Conservation (phyloP, 2,797 vertebrate genomes). For the Neopelma chrysocephalum region DNA sequence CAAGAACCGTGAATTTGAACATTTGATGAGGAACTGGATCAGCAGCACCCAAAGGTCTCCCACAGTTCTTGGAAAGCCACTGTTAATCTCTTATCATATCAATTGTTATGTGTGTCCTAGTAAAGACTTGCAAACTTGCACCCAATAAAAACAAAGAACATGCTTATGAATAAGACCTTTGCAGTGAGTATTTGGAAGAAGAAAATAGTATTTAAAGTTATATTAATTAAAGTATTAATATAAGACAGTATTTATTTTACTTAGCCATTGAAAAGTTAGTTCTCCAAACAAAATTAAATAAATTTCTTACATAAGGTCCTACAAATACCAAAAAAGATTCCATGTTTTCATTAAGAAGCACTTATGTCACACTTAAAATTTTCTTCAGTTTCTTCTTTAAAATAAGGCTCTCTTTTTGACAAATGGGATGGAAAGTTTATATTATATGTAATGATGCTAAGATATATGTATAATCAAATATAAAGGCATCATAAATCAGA, state of each 20-base stretch:
- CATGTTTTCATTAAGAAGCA: not conserved
- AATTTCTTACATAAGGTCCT: not conserved
- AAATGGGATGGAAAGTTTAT: not conserved
- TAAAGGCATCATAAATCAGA: not conserved
- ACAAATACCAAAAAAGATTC: not conserved
- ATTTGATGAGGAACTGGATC: not conserved
- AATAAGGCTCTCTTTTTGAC: not conserved
- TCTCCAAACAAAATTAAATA: not conserved
- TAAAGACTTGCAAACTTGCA: not conserved
- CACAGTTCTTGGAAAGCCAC: not conserved
- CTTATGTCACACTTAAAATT: not conserved
- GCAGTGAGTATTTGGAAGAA: not conserved
- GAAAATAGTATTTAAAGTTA: not conserved
- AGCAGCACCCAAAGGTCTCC: not conserved
- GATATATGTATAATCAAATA: not conserved
- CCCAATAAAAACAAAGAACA: not conserved
- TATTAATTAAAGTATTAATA: not conserved
- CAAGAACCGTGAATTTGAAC: not conserved
- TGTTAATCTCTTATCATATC: not conserved
- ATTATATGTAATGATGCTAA: not conserved
- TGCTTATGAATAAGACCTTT: not conserved
- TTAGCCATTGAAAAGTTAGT: not conserved
- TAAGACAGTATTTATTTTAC: not conserved
- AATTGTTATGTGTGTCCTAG: rapidly evolving
- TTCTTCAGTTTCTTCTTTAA: not conserved